Base-by-base conservation (phyloP, 2,888 invertebrate species). In the Drosophila demipolita region DNA sequence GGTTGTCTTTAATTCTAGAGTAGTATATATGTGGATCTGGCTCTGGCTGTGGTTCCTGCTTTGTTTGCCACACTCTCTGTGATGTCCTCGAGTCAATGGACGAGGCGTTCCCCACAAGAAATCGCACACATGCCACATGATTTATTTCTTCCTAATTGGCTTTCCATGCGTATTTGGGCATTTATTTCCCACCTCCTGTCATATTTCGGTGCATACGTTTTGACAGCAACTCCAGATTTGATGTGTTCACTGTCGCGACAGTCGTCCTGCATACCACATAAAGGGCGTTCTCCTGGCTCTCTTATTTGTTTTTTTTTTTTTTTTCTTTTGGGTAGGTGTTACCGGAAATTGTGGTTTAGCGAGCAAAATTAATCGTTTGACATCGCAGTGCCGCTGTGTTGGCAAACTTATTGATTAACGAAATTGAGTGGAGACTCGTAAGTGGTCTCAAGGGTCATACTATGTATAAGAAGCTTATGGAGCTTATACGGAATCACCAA, bases 91-190 rank as follows among this genome's bases (percentile, higher is more conserved):
- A 58, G 65, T 72, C 58, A 62, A 73, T 66, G 66, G 53, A 26
- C 20, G 54, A 54, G 78, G 78, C 80, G 72, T 48, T 67, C n/a
- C 72, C 66, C 67, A 57, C 64, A 86, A 78, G 73, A 80, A 88
- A 87, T 87, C 90, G 85, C 84, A 80, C 86, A 77, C 86, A 85
- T 86, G 80, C 79, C 77, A 80, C 78, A 78, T 77, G 87, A 84
- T 87, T 90, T 89, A 80, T 82, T 82, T 80, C 67, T 67, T 78
- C 78, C 89, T 90, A 87, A 90, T 90, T 87, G 90, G 87, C 90
- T 87, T 90, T 89, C 75, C 82, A 78, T 80, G 82, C 78, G 78
- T 86, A 71, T 77, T 73, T 75, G 61, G 82, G 72, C 73, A 76
- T 85, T 83, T 75, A 62, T 74, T 64, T 26, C 20, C 57, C 62